Conservation (phyloP, 2,888 invertebrate genomes). For the Bugulina stolonifera region DNA sequence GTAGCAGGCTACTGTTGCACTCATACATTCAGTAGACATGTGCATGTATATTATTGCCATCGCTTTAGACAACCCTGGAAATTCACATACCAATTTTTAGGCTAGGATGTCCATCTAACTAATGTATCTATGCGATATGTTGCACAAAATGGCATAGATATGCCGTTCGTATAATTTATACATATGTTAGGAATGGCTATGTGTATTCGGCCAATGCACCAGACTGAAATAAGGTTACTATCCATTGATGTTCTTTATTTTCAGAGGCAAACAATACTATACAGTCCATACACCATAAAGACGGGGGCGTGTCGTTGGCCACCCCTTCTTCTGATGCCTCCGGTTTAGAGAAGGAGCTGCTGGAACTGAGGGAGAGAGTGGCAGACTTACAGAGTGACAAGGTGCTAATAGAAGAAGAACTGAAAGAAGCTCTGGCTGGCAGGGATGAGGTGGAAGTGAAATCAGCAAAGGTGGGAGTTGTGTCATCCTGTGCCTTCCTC, state of each 20-base stretch:
- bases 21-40: too few species aligned
- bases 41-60: too few species aligned
- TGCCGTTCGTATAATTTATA: too few species aligned
- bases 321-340: constrained; percentile 3
- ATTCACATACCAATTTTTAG: too few species aligned
- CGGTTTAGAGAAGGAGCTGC: constrained; percentile 48
- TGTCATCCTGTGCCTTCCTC: too few species aligned
- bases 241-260: constrained; percentile 28
- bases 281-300: constrained; percentile 28
- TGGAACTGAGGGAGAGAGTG: constrained; percentile 76
- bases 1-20: too few species aligned
- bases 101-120: too few species aligned
- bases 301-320: neutral
- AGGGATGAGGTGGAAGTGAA: neutral
- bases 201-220: too few species aligned
- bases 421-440: neutral
- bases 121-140: neutral
- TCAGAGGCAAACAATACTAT: constrained; percentile 31
- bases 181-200: too few species aligned
- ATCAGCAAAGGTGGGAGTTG: constrained; percentile 11
- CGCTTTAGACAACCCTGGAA: too few species aligned
- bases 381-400: constrained; percentile 67
- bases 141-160: too few species aligned
- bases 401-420: constrained; percentile 10
- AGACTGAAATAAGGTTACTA: too few species aligned